phyloP scores from a whole-genome alignment of 2,113 vertebrate species.

The Lipophrys pholis region DNA sequence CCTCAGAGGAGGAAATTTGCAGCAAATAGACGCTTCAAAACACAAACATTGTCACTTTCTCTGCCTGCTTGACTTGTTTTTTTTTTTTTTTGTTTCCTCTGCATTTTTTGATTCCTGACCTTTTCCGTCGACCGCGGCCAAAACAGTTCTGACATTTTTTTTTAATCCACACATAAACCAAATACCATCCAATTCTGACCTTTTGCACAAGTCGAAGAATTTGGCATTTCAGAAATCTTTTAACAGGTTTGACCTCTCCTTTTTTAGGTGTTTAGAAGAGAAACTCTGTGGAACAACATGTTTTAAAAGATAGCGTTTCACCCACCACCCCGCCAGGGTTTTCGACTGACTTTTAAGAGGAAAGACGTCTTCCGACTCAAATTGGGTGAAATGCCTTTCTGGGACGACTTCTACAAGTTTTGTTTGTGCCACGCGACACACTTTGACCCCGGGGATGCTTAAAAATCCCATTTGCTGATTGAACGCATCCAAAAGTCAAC shows the following conservation, averaged over 20 bases:
- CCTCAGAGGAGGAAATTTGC: not conserved
- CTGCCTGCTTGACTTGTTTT: not conserved
- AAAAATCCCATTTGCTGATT: too few species aligned
- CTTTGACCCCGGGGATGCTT: too few species aligned
- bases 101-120: not conserved
- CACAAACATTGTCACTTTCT: too few species aligned
- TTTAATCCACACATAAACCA: not conserved
- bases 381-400: too few species aligned
- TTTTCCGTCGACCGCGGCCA: constrained; percentile 4
- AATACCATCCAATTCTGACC: not conserved
- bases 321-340: too few species aligned
- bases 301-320: too few species aligned
- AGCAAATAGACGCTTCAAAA: too few species aligned
- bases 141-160: not conserved
- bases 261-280: not conserved
- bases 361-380: too few species aligned
- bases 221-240: not conserved
- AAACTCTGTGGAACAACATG: not conserved
- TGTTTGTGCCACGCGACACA: too few species aligned
- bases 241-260: constrained; percentile 11
- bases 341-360: too few species aligned
- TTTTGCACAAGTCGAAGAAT: not conserved
- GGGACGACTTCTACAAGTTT: too few species aligned
- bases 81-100: not conserved
- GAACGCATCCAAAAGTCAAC: too few species aligned